Evolutionary conservation across 2,113 vertebrate genomes (phyloP).

Genomic region (Rutilus rutilus): DNA sequence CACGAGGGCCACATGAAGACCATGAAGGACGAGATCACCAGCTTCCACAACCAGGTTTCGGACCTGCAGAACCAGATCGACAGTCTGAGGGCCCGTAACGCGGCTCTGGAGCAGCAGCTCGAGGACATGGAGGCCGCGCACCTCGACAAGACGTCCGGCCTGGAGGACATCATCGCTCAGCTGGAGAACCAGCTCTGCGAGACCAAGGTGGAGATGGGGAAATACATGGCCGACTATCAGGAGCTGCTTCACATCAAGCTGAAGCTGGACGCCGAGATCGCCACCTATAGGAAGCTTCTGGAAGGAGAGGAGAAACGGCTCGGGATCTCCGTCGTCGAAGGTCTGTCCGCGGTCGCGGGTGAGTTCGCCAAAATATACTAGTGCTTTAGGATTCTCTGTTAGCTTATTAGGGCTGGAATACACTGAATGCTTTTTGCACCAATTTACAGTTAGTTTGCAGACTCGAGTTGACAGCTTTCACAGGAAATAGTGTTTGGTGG

Average conservation of each 20-base stretch:
- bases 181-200: conserved; percentile 78
- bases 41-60: conserved; percentile 70
- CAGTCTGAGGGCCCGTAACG: conserved; percentile 69
- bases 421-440: too few relatives aligned
- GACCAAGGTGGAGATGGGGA: conserved; percentile 76
- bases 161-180: conserved; percentile 73
- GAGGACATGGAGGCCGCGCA: conserved; percentile 78
- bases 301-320: conserved; percentile 80
- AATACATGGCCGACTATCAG: conserved; percentile 71
- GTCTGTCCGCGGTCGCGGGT: neutral
- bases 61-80: conserved; percentile 79
- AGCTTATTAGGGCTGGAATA: too few relatives aligned
- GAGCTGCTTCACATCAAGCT: conserved; percentile 80
- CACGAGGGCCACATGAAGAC: conserved; percentile 72
- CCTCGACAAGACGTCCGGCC: conserved; percentile 68
- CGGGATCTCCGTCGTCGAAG: conserved; percentile 66
- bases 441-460: too few relatives aligned
- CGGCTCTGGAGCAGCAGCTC: conserved; percentile 76
- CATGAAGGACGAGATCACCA: conserved; percentile 79
- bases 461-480: too few relatives aligned
- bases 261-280: conserved; percentile 80
- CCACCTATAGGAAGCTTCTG: conserved; percentile 81
- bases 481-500: too few relatives aligned
- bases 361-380: too few relatives aligned
- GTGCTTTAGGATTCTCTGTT: too few relatives aligned